Conservation (phyloP, 2,113 vertebrate genomes). For the Camelus dromedarius region DNA sequence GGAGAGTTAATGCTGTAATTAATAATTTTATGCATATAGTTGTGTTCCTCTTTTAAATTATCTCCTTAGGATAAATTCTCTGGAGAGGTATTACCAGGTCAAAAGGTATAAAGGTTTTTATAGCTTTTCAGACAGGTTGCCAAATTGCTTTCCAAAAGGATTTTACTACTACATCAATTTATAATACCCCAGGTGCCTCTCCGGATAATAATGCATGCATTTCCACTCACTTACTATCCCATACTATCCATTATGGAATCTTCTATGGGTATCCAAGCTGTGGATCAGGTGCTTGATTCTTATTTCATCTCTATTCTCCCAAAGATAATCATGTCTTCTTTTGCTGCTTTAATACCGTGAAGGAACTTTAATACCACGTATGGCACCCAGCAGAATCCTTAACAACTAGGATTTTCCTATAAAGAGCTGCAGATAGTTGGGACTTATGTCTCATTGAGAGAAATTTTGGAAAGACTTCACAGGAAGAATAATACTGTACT, state of each 20-base stretch:
- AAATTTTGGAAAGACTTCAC: background rate
- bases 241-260: background rate
- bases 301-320: background rate
- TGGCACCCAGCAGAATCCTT: background rate
- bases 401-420: background rate
- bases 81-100: conserved; percentile 66
- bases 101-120: conserved; percentile 75
- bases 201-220: conserved; percentile 21
- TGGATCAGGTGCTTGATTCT: background rate
- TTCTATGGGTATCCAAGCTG: background rate
- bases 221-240: background rate
- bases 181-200: conserved; percentile 49
- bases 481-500: background rate
- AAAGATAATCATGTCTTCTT: background rate
- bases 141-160: conserved; percentile 75
- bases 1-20: conserved; percentile 64
- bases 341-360: background rate
- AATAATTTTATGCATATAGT: conserved; percentile 66
- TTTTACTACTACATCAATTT: conserved; percentile 73
- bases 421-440: background rate
- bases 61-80: conserved; percentile 58
- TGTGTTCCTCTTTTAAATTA: conserved; percentile 60
- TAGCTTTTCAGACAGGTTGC: conserved; percentile 72
- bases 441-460: background rate
- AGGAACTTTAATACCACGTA: background rate